A percentile compares a stretch with the other conserved stretches of the same genome.
Evolutionary conservation across 2,113 vertebrate species (phyloP).

Genomic region (Hiodon tergisus): DNA sequence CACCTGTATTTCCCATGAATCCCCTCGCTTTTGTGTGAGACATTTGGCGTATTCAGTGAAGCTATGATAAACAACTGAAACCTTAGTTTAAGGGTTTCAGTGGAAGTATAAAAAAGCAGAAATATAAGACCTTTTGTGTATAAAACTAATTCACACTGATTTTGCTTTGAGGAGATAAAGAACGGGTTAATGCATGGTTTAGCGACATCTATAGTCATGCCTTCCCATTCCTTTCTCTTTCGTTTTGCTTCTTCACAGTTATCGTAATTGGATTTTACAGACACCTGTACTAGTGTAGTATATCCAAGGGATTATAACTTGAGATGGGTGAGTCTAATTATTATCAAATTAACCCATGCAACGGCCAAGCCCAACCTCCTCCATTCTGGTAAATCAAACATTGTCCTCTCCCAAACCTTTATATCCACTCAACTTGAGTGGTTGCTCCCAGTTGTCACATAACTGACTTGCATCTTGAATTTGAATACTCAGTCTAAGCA

Average conservation of each 20-base stretch:
- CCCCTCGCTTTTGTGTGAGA: neutral
- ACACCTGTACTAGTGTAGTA: constrained; percentile 54
- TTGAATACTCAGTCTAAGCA: constrained; percentile 6
- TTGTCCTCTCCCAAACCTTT: neutral
- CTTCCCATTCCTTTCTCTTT: constrained; percentile 2
- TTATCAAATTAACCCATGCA: constrained; percentile 32
- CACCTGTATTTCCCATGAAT: neutral
- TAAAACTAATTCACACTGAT: neutral
- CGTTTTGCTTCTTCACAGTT: constrained; percentile 20
- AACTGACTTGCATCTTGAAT: too few relatives aligned
- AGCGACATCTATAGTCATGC: constrained; percentile 5
- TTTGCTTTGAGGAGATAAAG: constrained; percentile 2
- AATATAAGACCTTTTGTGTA: neutral
- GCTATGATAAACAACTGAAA: neutral
- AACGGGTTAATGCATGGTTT: neutral
- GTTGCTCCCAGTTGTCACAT: neutral
- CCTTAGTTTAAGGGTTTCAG: too few relatives aligned
- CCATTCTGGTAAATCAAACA: constrained; percentile 16
- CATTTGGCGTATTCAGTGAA: neutral
- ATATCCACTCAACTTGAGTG: neutral
- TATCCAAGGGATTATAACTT: constrained; percentile 55
- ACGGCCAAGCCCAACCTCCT: constrained; percentile 6
- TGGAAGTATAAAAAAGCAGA: neutral
- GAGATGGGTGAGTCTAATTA: constrained; percentile 56
- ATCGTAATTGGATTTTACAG: constrained; percentile 54